phyloP scores from a whole-genome alignment of 37 sponge, comb jelly and placozoan species.

The Chondrosia reniformis region DNA sequence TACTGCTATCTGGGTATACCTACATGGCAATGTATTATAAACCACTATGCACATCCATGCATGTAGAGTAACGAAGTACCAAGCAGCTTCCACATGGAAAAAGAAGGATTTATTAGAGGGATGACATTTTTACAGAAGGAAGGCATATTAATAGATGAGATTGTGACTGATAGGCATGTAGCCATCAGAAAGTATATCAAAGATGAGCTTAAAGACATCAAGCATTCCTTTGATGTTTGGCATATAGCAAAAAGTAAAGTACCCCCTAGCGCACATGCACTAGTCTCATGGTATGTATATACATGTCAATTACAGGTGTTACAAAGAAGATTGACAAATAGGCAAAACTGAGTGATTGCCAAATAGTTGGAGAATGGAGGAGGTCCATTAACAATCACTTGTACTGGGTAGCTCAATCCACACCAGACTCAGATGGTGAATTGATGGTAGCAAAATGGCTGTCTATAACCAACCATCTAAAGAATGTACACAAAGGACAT shows the following conservation, averaged over 20 bases:
- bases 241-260: constrained; percentile 24
- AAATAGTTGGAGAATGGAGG: not conserved
- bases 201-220: not conserved
- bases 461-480: constrained; percentile 44
- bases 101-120: constrained; percentile 20
- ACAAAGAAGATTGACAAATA: not conserved
- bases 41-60: not conserved
- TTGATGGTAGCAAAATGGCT: constrained; percentile 45
- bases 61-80: constrained; percentile 38
- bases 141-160: not conserved
- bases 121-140: not conserved
- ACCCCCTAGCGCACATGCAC: too few species aligned
- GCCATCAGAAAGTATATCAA: constrained; percentile 4
- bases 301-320: not conserved
- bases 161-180: constrained; percentile 24
- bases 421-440: constrained; percentile 13
- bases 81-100: constrained; percentile 35
- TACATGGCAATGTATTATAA: not conserved
- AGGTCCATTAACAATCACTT: not conserved
- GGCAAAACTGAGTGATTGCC: not conserved
- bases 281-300: too few species aligned
- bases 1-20: not conserved
- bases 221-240: constrained; percentile 23
- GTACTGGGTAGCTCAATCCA: constrained; percentile 53
- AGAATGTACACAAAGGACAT: constrained; percentile 43